These are phyloP conservation scores for Drosophila diplacantha DNA, from an alignment of 2,888 invertebrate species.

Conservation along the genomic window DNA sequence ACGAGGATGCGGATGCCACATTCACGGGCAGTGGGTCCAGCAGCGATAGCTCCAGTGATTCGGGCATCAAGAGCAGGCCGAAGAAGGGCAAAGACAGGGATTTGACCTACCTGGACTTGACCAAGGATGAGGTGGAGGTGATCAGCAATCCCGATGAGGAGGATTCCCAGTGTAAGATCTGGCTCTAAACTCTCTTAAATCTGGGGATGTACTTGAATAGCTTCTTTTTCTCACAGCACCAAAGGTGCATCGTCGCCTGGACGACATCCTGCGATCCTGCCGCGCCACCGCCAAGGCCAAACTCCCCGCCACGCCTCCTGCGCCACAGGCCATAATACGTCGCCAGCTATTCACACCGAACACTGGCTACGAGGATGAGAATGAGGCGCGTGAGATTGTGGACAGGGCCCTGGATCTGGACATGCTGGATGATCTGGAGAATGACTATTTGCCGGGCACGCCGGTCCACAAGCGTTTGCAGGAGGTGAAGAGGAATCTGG, in stretches of 20 bases:
- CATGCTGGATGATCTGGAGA: conserved; percentile 42
- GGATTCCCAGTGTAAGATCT: conserved; percentile 8
- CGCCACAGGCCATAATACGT: conserved; percentile 49
- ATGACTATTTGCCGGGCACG: conserved; percentile 47
- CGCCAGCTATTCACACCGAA: conserved; percentile 74
- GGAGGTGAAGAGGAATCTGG: conserved; percentile 45
- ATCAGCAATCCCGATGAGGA: conserved; percentile 24
- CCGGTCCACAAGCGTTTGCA: conserved; percentile 51
- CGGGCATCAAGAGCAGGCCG: neutral
- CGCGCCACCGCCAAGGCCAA: conserved; percentile 63
- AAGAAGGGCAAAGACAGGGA: conserved; percentile 11
- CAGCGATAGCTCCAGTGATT: conserved; percentile 1
- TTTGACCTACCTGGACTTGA: conserved; percentile 74
- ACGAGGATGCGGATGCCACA: conserved; percentile 65
- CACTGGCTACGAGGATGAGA: conserved; percentile 65
- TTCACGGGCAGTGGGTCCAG: conserved; percentile 14
- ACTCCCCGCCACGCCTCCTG: conserved; percentile 43
- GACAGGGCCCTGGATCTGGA: conserved; percentile 43
- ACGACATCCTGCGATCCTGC: conserved; percentile 69
- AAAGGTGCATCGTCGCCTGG: conserved; percentile 54
- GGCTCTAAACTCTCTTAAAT: accelerated
- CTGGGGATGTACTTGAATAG: neutral
- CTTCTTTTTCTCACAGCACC: conserved; percentile 47
- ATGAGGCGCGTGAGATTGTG: conserved; percentile 45
- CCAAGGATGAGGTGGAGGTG: conserved; percentile 70